Evolutionary conservation across 1,140 invertebrate genomes (phyloP), one percentile per base, ranked within the genome.

Genomic region (Stegodyphus mimosarum): DNA sequence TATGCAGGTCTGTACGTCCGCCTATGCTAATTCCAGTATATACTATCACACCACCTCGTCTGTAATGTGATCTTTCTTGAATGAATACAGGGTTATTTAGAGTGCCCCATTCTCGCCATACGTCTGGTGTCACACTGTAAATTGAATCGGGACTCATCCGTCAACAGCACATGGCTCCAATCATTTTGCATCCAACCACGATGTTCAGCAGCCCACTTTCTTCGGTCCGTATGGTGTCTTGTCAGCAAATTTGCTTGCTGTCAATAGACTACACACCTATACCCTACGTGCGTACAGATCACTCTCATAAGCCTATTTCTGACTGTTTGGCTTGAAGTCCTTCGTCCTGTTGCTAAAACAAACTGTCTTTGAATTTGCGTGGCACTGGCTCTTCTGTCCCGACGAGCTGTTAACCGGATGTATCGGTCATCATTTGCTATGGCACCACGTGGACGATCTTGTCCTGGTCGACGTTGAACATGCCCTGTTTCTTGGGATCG

Each of bases 21-120:
- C 50, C 50, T 9, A 72, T 72, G 13, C 33, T 49, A 33, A 72
- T 72, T 49, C 70, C 48, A 72, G 11, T 33, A 11, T 33, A 48
- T 48, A 72, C 70, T 17, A 72, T 72, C 48, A 6, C 6, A 49
- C 70, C 70, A 72, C 6, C 70, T 72, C 70, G 11, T 72, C 70
- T 10, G 50, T 49, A 72, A 33, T 51, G 33, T 72, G 50, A 48
- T 9, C 70, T 72, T 72, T 72, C 70, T 7, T n/a, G 70, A 48
- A 72, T 72, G 70, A 72, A 72, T 72, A 33, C 48, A n/a, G 48
- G 70, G n/a, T 72, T 72, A 51, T 72, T 72, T 72, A 11, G 48
- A 72, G 13, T 72, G 7, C 7, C 70, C 33, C 70, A 7, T 33
- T 72, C 70, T 51, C 70, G 6, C 70, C 70, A 72, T 48, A 72